A percentile compares a stretch with the other conserved stretches of the same genome.
These are phyloP conservation scores for Acleris literana DNA, from an alignment of 2,888 invertebrate species.

Conservation along the genomic window DNA sequence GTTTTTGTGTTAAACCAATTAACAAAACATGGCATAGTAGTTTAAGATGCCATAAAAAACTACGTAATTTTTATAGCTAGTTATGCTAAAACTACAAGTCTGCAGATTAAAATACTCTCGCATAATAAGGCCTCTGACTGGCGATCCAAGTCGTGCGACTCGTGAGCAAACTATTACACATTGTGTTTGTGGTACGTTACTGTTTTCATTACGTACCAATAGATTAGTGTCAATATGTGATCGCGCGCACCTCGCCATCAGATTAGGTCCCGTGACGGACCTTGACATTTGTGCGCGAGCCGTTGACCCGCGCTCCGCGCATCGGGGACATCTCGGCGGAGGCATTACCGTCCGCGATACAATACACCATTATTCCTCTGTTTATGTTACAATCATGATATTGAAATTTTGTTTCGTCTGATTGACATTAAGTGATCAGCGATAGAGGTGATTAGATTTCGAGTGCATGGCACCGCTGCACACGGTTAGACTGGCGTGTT, in stretches of 20 bases:
- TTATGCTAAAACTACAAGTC: too few relatives aligned
- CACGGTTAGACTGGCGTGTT: not conserved
- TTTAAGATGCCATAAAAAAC: too few relatives aligned
- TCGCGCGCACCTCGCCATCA: constrained; percentile 33
- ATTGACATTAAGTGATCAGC: constrained; percentile 68
- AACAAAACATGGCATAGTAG: too few relatives aligned
- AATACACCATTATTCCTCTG: constrained; percentile 68
- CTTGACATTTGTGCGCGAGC: constrained; percentile 44
- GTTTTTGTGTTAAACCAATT: too few relatives aligned
- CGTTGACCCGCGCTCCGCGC: constrained; percentile 68
- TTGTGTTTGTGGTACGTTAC: constrained; percentile 16
- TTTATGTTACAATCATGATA: constrained; percentile 70
- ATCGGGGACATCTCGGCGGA: constrained; percentile 55
- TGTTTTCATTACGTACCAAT: constrained; percentile 33
- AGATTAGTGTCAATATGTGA: constrained; percentile 38
- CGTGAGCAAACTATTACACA: constrained; percentile 32
- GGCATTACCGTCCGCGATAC: constrained; percentile 64
- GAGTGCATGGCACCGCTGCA: constrained; percentile 15
- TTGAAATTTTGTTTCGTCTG: constrained; percentile 61
- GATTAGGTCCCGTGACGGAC: constrained; percentile 33
- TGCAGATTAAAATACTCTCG: too few relatives aligned
- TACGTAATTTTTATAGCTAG: too few relatives aligned
- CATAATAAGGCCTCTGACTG: not conserved
- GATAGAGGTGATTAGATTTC: constrained; percentile 54
- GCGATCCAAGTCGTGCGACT: constrained; percentile 9